phyloP scores from a whole-genome alignment of 1,140 invertebrate species.

The Drosophila nigrodunni region DNA sequence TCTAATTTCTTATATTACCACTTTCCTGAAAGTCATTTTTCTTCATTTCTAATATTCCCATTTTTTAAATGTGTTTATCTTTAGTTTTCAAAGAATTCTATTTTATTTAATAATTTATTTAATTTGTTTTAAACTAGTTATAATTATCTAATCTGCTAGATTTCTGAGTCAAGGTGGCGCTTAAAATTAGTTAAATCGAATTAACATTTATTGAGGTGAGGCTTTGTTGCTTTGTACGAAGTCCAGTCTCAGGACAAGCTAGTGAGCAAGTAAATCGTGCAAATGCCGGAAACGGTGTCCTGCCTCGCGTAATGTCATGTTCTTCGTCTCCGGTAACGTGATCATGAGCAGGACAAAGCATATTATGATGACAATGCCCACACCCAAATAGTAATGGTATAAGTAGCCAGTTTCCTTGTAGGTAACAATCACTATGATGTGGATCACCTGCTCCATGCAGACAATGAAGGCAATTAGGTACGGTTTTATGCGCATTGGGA shows the following conservation, averaged over 20 bases:
- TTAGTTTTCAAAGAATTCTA: too few species aligned
- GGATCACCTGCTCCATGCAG: slow-evolving; percentile 60
- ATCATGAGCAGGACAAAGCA: slow-evolving; percentile 42
- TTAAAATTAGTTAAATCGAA: slow-evolving; percentile 5
- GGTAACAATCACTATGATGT: slow-evolving; percentile 66
- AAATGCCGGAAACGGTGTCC: slow-evolving; percentile 51
- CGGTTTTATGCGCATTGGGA: slow-evolving; percentile 63
- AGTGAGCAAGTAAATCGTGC: slow-evolving; percentile 42
- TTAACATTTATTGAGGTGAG: neutral
- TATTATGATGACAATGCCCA: slow-evolving; percentile 63
- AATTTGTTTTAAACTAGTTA: neutral
- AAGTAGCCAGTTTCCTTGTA: neutral
- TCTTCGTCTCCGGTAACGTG: slow-evolving; percentile 59
- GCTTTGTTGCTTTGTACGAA: neutral
- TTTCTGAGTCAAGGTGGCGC: neutral
- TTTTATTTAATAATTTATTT: too few species aligned
- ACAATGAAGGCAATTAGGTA: slow-evolving; percentile 58
- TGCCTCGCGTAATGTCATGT: slow-evolving; percentile 55
- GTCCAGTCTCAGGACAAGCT: neutral
- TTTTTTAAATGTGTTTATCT: too few species aligned
- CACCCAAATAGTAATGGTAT: slow-evolving; percentile 55
- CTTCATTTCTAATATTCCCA: too few species aligned
- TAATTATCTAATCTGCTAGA: neutral
- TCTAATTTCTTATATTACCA: too few species aligned
- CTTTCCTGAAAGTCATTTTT: too few species aligned